These are phyloP conservation scores for Myotis yumanensis DNA, from an alignment of 2,113 vertebrate species.

Conservation along the genomic window DNA sequence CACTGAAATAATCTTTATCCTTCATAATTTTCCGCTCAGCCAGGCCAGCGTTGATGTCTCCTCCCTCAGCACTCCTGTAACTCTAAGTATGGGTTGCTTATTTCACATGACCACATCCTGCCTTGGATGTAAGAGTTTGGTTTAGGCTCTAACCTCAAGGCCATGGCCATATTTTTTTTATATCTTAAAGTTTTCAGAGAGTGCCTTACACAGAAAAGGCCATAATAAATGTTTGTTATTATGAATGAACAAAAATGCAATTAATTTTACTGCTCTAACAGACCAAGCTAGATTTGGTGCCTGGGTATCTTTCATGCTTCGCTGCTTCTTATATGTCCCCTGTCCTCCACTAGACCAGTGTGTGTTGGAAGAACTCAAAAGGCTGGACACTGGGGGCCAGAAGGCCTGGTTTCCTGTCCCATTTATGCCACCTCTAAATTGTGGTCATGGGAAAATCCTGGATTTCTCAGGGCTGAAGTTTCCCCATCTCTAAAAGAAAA, in stretches of 20 bases:
- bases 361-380: neutral
- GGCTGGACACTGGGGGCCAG: neutral
- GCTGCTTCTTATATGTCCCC: neutral
- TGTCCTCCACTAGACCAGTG: neutral
- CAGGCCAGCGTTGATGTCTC: neutral
- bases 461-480: neutral
- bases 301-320: neutral
- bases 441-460: neutral
- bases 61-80: neutral
- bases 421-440: neutral
- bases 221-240: neutral
- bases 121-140: neutral
- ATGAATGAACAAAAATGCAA: neutral
- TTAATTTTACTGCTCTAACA: neutral
- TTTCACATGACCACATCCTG: neutral
- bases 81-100: neutral
- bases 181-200: neutral
- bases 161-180: neutral
- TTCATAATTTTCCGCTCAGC: neutral
- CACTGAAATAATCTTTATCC: neutral
- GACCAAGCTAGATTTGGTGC: neutral
- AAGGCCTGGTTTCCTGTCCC: neutral
- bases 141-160: neutral
- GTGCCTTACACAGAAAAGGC: neutral
- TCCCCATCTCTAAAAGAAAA: neutral